These are phyloP conservation scores for Chaetodon auriga DNA, from an alignment of 2,113 vertebrate genomes.

Conservation along the genomic window DNA sequence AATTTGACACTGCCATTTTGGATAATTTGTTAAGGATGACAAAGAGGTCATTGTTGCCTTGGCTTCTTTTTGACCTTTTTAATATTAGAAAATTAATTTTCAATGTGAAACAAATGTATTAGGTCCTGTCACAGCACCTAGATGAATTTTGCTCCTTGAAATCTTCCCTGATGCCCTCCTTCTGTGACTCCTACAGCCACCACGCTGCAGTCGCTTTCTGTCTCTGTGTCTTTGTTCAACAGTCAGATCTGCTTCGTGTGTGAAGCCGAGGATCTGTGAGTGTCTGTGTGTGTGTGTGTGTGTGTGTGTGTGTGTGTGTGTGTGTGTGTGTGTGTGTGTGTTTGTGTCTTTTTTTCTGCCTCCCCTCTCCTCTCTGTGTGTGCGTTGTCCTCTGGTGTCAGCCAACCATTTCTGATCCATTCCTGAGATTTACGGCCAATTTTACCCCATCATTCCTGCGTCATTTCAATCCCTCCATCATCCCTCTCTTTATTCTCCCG, in stretches of 20 bases:
- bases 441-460: constrained; percentile 76
- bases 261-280: constrained; percentile 14
- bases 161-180: constrained; percentile 69
- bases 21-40: constrained; percentile 97
- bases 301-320: constrained; percentile 17
- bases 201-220: constrained; percentile 38
- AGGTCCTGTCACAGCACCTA: constrained; percentile 89
- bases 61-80: constrained; percentile 96
- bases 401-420: constrained; percentile 79
- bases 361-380: constrained; percentile 39
- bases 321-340: constrained; percentile 31
- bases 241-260: constrained; percentile 34
- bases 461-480: constrained; percentile 64
- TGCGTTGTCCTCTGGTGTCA: constrained; percentile 80
- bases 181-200: constrained; percentile 42
- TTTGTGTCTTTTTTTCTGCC: constrained; percentile 38
- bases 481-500: constrained; percentile 58
- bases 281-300: background rate
- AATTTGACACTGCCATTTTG: constrained; percentile 93
- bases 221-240: constrained; percentile 33
- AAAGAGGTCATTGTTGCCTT: constrained; percentile 90
- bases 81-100: constrained; percentile 98
- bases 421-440: constrained; percentile 82
- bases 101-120: constrained; percentile 95
- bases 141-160: constrained; percentile 92